These are phyloP conservation scores for Oryzias woworae DNA, from an alignment of 2,113 vertebrate species.

Conservation along the genomic window DNA sequence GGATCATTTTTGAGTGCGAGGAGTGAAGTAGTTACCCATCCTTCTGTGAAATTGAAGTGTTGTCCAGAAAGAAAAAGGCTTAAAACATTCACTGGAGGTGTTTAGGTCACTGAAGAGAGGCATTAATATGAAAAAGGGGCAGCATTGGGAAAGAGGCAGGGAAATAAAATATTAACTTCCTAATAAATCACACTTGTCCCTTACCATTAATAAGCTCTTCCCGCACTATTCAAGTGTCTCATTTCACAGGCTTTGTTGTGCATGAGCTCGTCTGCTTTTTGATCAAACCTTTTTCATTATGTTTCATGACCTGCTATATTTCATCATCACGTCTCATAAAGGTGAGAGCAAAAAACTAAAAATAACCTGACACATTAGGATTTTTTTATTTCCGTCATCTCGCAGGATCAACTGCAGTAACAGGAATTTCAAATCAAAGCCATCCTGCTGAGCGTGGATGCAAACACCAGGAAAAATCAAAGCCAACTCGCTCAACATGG, in stretches of 20 bases:
- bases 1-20: constrained; percentile 28
- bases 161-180: constrained; percentile 55
- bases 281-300: constrained; percentile 38
- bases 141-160: constrained; percentile 13
- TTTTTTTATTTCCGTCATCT: constrained; percentile 24
- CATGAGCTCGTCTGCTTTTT: constrained; percentile 28
- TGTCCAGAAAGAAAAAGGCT: constrained; percentile 4
- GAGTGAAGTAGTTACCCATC: constrained; percentile 33
- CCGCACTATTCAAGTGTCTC: constrained; percentile 42
- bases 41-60: constrained; percentile 28
- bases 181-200: constrained; percentile 58
- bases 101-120: constrained; percentile 34
- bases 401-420: constrained; percentile 19
- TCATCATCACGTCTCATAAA: constrained; percentile 41
- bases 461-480: constrained; percentile 25
- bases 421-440: constrained; percentile 45
- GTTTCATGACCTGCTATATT: constrained; percentile 44
- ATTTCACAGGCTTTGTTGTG: constrained; percentile 30
- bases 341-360: constrained; percentile 30
- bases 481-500: constrained; percentile 15
- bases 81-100: constrained; percentile 20
- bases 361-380: constrained; percentile 32
- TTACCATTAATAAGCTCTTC: constrained; percentile 55
- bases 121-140: constrained; percentile 20
- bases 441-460: constrained; percentile 14